Evolutionary conservation across 2,888 invertebrate species (phyloP), one percentile per base, ranked within the genome.

Genomic region (Agonum fuliginosum): DNA sequence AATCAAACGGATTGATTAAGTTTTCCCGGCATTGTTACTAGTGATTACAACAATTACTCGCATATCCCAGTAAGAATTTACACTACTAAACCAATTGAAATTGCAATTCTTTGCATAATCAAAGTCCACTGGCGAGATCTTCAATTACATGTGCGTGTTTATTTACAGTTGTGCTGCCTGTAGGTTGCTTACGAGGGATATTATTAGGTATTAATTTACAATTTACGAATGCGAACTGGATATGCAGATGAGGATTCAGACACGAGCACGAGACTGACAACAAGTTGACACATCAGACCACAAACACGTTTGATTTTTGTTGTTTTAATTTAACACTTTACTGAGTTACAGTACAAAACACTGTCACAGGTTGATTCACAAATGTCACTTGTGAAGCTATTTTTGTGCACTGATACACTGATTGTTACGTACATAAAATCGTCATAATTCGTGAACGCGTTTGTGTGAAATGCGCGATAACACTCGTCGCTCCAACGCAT

Each of bases 51-150:
- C 22, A 69, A 69, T 69, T 48, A 70, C 70, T 46, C 10, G 14
- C 69, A 43, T 67, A 67, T 69, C 46, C 41, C 22, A 43, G 12
- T 5, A 20, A 22, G 54, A 72, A 54, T 54, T 72, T 37, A 54
- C 54, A 65, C 62, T 67, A 75, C 46, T 74, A 74, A 74, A 67
- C 75, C 20, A 67, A 75, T 75, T 75, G 75, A 75, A 75, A 75
- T 67, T 75, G 75, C 67, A 65, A 17, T 74, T 43, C 65, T 46
- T 72, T 51, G 74, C 65, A 74, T 51, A 65, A 65, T 74, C 74
- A 74, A 74, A 74, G 74, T 75, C 48, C 67, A 75, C 48, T 30
- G 14, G 51, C 14, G 30, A 67, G 67, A 75, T 67, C 75, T 75
- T 75, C 48, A 75, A 75, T 75, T 75, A 75, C 75, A 67, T 75